phyloP scores from a whole-genome alignment of 1,140 invertebrate genomes.

The Aphidius ervi region DNA sequence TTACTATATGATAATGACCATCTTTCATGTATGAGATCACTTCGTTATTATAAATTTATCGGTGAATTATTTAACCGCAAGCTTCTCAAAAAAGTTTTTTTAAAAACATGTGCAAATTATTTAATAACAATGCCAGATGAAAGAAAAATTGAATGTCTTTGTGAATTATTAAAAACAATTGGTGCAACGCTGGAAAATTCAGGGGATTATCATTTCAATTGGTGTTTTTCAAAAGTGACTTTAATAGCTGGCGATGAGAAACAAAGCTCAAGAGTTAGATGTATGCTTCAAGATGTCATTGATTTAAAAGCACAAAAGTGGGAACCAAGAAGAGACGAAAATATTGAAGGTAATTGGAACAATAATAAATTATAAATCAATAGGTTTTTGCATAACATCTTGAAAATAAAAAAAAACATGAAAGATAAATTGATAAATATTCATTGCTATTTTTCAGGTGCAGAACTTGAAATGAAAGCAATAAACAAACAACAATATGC shows the following conservation, averaged over 20 bases:
- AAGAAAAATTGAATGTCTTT: conserved; percentile 89
- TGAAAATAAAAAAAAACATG: conserved; percentile 23
- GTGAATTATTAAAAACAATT: conserved; percentile 85
- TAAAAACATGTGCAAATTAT: conserved; percentile 78
- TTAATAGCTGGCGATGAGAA: conserved; percentile 47
- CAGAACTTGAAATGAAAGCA: too few species aligned
- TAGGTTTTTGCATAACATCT: too few species aligned
- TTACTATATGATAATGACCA: conserved; percentile 72
- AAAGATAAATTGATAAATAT: too few species aligned
- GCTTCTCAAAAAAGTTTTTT: conserved; percentile 86
- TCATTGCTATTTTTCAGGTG: too few species aligned
- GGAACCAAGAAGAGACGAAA: conserved; percentile 80
- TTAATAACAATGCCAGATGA: conserved; percentile 76
- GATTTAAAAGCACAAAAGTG: conserved; percentile 81
- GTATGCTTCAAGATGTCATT: conserved; percentile 93
- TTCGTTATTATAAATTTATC: conserved; percentile 82
- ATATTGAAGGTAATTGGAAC: too few species aligned
- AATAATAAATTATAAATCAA: too few species aligned
- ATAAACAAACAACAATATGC: too few species aligned
- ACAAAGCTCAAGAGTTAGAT: conserved; percentile 77
- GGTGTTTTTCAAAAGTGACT: conserved; percentile 67
- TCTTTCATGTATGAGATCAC: conserved; percentile 72
- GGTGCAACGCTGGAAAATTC: conserved; percentile 79
- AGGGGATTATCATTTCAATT: conserved; percentile 14
- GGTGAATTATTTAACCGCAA: conserved; percentile 90